Evolutionary conservation across 2,888 invertebrate genomes (phyloP).

Genomic region (Macrosiphum euphorbiae): DNA sequence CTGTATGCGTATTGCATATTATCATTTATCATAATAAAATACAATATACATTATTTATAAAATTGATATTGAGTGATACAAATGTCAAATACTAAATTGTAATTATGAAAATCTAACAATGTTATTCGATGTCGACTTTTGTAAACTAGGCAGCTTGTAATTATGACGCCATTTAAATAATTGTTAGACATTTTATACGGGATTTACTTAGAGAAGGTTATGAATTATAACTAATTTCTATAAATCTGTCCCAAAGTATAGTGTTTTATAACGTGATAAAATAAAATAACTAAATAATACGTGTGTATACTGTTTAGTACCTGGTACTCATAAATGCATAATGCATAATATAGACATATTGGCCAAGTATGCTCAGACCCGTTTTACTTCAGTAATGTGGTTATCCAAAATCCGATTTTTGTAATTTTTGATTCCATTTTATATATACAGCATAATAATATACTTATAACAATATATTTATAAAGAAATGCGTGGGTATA

Average conservation of each 20-base stretch:
- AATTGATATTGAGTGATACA: neutral
- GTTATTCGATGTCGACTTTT: neutral
- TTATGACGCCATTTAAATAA: neutral
- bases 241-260: neutral
- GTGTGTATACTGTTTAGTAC: neutral
- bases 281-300: neutral
- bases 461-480: no score
- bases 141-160: neutral
- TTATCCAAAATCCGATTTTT: no score
- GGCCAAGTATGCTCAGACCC: no score
- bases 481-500: no score
- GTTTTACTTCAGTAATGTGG: no score
- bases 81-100: neutral
- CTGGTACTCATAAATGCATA: neutral
- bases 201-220: neutral
- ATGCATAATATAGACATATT: neutral
- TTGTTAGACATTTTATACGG: neutral
- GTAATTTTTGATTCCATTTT: no score
- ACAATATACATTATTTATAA: no score
- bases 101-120: neutral
- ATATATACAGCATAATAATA: no score
- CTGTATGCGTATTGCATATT: neutral
- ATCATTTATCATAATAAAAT: no score
- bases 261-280: neutral
- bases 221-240: no score